Evolutionary conservation across 1,140 invertebrate genomes (phyloP).

Genomic region (Cydia fagiglandana): DNA sequence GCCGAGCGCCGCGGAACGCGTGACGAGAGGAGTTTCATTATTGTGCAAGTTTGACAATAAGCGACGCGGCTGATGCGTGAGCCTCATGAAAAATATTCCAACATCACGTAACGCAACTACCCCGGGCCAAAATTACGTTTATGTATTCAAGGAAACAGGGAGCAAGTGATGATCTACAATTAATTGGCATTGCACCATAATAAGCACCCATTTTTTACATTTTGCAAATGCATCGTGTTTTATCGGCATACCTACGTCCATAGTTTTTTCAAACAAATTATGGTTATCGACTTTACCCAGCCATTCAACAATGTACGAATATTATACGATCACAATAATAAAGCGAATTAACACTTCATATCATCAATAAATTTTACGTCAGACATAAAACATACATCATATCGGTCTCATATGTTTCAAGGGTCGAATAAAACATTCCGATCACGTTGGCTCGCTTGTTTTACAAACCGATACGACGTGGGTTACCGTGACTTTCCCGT

Average conservation of each 20-base stretch:
- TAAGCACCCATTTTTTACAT: not conserved
- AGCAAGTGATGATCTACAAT: not conserved
- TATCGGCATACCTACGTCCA: too few relatives aligned
- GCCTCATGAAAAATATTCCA: constrained; percentile 28
- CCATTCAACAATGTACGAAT: not conserved
- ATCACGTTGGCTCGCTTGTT: constrained; percentile 76
- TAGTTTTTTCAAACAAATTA: too few relatives aligned
- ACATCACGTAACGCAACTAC: not conserved
- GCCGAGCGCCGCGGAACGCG: constrained; percentile 31
- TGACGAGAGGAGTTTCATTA: constrained; percentile 58
- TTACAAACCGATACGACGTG: constrained; percentile 76
- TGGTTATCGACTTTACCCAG: too few relatives aligned
- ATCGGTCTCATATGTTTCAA: constrained; percentile 73
- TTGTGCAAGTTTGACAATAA: constrained; percentile 64
- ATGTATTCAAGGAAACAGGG: not conserved
- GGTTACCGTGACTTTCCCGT: constrained; percentile 48
- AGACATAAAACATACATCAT: constrained; percentile 74
- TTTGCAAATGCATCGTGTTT: too few relatives aligned
- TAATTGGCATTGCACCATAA: not conserved
- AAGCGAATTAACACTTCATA: constrained; percentile 14
- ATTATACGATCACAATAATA: not conserved
- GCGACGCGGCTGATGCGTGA: constrained; percentile 50
- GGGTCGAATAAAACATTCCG: constrained; percentile 76
- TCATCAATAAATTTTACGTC: constrained; percentile 58
- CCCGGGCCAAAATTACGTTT: not conserved